phyloP scores from a whole-genome alignment of 2,888 invertebrate genomes.

The Chouioia cunea region DNA sequence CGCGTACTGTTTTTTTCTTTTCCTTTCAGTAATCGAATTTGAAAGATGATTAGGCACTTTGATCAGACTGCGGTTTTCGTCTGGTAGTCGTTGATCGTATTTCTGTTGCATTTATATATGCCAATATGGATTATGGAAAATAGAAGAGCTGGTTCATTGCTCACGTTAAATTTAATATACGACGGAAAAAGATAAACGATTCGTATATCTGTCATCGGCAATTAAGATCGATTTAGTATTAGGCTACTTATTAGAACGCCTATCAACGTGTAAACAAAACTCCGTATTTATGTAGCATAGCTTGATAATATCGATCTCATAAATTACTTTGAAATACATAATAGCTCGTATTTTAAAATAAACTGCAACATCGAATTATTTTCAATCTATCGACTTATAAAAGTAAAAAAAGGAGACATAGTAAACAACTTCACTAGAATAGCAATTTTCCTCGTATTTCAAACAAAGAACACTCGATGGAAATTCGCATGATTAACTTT shows the following conservation, averaged over 20 bases:
- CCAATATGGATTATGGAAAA: too few species aligned
- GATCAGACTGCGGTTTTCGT: too few species aligned
- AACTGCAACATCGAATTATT: too few species aligned
- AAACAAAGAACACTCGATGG: background rate
- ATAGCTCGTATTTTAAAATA: too few species aligned
- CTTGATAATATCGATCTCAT: constrained; percentile 3
- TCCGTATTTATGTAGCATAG: too few species aligned
- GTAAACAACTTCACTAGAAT: background rate
- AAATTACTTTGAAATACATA: constrained; percentile 4
- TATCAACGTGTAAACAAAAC: constrained; percentile 17
- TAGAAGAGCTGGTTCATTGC: too few species aligned
- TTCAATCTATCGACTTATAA: background rate
- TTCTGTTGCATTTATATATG: too few species aligned
- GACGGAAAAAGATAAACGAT: constrained; percentile 9
- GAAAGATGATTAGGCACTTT: too few species aligned
- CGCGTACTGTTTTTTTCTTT: background rate
- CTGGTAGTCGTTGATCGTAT: too few species aligned
- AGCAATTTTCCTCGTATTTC: constrained; percentile 7
- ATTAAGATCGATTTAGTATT: constrained; percentile 1
- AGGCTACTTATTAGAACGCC: constrained; percentile 9
- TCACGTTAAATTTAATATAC: background rate
- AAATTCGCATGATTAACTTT: background rate
- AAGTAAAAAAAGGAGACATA: too few species aligned
- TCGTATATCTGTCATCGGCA: background rate
- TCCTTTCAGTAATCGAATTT: too few species aligned